phyloP scores from a whole-genome alignment of 2,888 invertebrate genomes.

The Clusia tigrina region DNA sequence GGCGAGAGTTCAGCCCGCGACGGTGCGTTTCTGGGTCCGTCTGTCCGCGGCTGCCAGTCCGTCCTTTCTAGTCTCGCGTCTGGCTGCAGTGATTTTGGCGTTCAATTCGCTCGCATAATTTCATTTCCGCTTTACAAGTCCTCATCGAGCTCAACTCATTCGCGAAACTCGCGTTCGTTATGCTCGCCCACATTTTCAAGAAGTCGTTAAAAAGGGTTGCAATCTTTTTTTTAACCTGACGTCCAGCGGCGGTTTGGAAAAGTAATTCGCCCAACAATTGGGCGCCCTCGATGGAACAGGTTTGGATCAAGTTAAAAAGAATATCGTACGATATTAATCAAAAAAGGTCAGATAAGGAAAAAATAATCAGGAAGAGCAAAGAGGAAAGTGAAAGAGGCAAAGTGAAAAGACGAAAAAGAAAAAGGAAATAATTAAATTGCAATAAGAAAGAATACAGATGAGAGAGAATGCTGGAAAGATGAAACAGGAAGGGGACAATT shows the following conservation, averaged over 20 bases:
- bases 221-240: constrained; percentile 31
- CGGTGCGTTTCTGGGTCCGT: not conserved
- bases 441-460: too few species aligned
- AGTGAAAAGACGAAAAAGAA: too few species aligned
- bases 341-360: too few species aligned
- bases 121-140: constrained; percentile 52
- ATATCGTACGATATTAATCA: too few species aligned
- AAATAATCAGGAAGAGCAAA: too few species aligned
- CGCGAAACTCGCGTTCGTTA: constrained; percentile 12
- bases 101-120: constrained; percentile 53
- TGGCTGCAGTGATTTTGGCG: constrained; percentile 26
- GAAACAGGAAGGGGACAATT: too few species aligned
- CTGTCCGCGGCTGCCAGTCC: not conserved
- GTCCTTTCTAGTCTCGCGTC: constrained; percentile 4
- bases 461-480: too few species aligned
- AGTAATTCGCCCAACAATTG: not conserved
- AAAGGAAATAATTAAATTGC: too few species aligned
- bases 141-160: not conserved
- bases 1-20: constrained; percentile 15
- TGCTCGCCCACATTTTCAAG: constrained; percentile 13
- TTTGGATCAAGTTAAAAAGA: too few species aligned
- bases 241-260: not conserved
- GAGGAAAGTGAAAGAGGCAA: too few species aligned
- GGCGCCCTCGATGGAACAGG: too few species aligned
- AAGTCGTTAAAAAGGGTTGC: constrained; percentile 46